Evolutionary conservation across 2,797 vertebrate species (phyloP).

Genomic region (Glyptemys insculpta): DNA sequence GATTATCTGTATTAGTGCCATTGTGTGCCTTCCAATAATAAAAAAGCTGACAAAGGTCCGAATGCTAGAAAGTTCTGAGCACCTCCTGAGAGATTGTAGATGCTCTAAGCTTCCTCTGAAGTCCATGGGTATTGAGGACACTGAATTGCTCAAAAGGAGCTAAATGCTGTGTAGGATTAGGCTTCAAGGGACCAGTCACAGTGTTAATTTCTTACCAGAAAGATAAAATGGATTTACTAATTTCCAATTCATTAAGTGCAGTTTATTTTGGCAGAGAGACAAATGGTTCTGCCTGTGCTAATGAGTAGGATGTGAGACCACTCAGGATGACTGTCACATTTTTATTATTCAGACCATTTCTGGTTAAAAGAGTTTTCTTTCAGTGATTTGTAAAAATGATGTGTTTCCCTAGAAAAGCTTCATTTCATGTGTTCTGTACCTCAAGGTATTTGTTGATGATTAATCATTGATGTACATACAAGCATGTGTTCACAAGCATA

Average conservation of each 20-base stretch:
- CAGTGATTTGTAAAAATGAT: slow-evolving; percentile 62
- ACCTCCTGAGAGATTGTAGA: neutral
- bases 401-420: slow-evolving; percentile 33
- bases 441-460: slow-evolving; percentile 39
- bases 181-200: neutral
- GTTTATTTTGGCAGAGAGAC: slow-evolving; percentile 66
- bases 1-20: neutral
- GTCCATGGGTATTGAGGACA: neutral
- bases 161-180: slow-evolving; percentile 11
- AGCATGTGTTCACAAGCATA: neutral
- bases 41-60: neutral
- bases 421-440: slow-evolving; percentile 5
- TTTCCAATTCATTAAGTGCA: slow-evolving; percentile 64
- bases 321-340: slow-evolving; percentile 68
- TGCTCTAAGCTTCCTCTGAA: neutral
- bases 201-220: slow-evolving; percentile 61
- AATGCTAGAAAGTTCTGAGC: neutral
- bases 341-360: slow-evolving; percentile 73
- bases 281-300: slow-evolving; percentile 51
- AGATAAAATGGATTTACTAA: slow-evolving; percentile 7
- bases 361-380: slow-evolving; percentile 53
- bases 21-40: neutral
- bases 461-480: neutral
- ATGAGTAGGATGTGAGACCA: slow-evolving; percentile 71
- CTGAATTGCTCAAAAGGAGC: neutral